Conservation (phyloP, 1,140 invertebrate genomes). For the Rhizoglyphus robini region DNA sequence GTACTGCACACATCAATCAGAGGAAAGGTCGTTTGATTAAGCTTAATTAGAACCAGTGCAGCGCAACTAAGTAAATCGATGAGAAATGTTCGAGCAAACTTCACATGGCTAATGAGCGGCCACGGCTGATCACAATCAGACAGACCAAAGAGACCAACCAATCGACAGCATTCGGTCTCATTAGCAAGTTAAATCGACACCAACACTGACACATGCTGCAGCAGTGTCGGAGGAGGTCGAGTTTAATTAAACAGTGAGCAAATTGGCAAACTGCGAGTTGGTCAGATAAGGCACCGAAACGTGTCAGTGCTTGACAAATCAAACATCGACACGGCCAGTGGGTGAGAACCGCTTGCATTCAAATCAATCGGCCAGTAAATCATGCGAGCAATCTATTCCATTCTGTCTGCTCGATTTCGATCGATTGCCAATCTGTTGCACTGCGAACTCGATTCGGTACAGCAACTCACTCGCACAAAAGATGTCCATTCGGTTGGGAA, state of each 20-base stretch:
- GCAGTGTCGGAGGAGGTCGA: no score
- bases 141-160: neutral
- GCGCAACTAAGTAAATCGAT: no score
- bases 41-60: no score
- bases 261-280: neutral
- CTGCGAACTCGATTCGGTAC: neutral
- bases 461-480: neutral
- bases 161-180: no score
- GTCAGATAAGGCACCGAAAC: neutral
- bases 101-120: neutral
- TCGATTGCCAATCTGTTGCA: constrained; percentile 6
- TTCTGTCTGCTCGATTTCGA: neutral
- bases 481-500: no score
- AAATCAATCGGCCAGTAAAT: neutral
- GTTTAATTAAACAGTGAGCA: no score
- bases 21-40: no score
- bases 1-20: no score
- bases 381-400: neutral
- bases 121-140: neutral
- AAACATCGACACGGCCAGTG: neutral
- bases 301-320: neutral
- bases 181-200: no score
- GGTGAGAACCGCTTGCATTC: neutral
- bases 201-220: no score
- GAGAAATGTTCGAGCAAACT: neutral